Conservation (phyloP, 2,888 invertebrate species). For the Pseudococcus jackbeardsleyi region DNA sequence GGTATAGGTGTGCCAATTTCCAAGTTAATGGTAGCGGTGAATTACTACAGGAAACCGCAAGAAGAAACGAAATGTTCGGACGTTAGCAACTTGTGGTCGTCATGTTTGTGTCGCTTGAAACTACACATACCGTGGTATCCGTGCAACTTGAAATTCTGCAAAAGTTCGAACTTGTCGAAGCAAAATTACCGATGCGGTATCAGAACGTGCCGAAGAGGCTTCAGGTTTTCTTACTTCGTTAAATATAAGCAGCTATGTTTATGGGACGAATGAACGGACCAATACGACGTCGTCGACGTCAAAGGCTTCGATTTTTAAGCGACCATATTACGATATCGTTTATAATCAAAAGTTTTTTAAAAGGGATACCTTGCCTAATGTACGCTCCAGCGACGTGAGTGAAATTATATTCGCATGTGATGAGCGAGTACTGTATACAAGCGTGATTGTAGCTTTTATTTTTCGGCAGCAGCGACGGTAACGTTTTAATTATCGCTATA, state of each 20-base stretch:
- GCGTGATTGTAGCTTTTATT: constrained; percentile 6
- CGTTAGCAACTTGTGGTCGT: constrained; percentile 75
- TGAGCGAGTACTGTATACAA: not conserved
- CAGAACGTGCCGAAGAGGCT: constrained; percentile 93
- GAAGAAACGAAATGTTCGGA: constrained; percentile 58
- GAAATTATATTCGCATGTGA: not conserved
- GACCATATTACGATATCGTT: constrained; percentile 17
- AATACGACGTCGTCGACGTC: constrained; percentile 3
- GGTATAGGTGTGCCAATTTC: constrained; percentile 56
- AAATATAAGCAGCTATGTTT: constrained; percentile 85
- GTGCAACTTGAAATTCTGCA: constrained; percentile 94
- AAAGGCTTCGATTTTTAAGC: constrained; percentile 37
- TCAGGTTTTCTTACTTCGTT: constrained; percentile 88
- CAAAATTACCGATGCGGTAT: constrained; percentile 85
- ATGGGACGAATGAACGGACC: constrained; percentile 79
- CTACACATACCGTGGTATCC: constrained; percentile 96
- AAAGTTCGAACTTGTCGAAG: constrained; percentile 76
- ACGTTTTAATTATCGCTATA: constrained; percentile 15
- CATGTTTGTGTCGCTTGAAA: constrained; percentile 89
- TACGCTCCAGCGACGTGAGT: not conserved
- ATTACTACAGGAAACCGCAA: constrained; percentile 58
- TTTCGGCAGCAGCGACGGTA: not conserved
- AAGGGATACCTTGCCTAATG: not conserved
- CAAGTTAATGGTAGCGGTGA: constrained; percentile 61
- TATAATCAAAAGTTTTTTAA: not conserved